Base-by-base conservation (phyloP, 2,113 vertebrate species). In the Mus pahari region DNA sequence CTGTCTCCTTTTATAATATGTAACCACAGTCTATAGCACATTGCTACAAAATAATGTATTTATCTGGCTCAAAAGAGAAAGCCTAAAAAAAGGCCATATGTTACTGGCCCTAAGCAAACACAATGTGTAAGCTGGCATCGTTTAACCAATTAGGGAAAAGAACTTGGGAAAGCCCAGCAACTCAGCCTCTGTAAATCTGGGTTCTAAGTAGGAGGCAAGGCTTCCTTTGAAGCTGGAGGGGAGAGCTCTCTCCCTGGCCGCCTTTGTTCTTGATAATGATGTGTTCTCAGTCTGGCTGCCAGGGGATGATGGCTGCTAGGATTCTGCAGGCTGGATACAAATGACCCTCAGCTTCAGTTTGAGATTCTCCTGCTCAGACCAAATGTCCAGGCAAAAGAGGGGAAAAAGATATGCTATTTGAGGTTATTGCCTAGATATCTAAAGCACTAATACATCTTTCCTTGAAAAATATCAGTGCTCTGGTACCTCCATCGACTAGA, bases 21-120 rank as follows among this genome's bases (percentile, higher is more conserved):
- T 64, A 26, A 64, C 24, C 62, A 64, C 62, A 64, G 62, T 64
- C 24, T 66, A 73, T 33, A 87, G 48, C 70, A 91, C 28, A 58
- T 92, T n/a, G 68, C 42, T 83, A 70, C 19, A 87, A 89, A 94
- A 94, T 64, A 93, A 93, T 55, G 66, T 87, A 68, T 91, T 92
- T 92, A 75, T 96, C 33, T 89, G 22, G 60, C 58, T 92, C 45
- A 77, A 81, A 98, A 92, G 50, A 81, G 86, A 94, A 94, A 88
- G 87, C 20, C 42, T 94, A 28, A 73, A 73, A 73, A 73, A 95
- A 89, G 87, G 22, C 19, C n/a, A 26, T 83, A 79, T 87, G 42
- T 90, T 89, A 73, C 33, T 79, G 64, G n/a, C 58, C 26, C 70
- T 88, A 73, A 90, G 62, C 82, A 94, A 94, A 82, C 31, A 71